Conservation (phyloP, 2,888 invertebrate species). For the Andrena chrysosceles region DNA sequence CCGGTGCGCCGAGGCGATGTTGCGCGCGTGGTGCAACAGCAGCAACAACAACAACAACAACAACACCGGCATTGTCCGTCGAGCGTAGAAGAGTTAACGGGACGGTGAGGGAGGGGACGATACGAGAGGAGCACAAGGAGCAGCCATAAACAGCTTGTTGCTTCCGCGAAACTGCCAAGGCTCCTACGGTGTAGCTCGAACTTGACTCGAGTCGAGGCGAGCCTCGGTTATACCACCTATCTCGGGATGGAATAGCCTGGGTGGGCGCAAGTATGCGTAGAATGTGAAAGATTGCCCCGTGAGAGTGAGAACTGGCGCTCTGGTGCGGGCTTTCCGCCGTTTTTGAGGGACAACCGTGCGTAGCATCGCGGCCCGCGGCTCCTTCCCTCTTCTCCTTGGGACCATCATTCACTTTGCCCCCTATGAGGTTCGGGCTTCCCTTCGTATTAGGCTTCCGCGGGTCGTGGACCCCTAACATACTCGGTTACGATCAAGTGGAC, state of each 20-base stretch:
- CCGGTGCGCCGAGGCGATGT: conserved; percentile 51
- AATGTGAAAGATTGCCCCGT: conserved; percentile 80
- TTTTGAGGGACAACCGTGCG: conserved; percentile 34
- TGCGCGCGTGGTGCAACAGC: conserved; percentile 53
- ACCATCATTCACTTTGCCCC: background rate
- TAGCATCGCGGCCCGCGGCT: background rate
- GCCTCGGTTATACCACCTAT: conserved; percentile 70
- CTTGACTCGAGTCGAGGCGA: conserved; percentile 36
- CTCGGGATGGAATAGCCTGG: conserved; percentile 67
- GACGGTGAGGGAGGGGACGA: conserved; percentile 4
- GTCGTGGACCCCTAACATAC: background rate
- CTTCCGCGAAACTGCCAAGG: conserved; percentile 80
- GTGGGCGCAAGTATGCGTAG: conserved; percentile 80
- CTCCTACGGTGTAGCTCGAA: conserved; percentile 63
- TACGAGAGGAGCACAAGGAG: conserved; percentile 68
- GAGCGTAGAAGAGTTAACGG: conserved; percentile 36
- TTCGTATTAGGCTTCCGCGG: background rate
- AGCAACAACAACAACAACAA: conserved; percentile 60
- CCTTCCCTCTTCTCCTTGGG: background rate
- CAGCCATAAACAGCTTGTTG: conserved; percentile 84
- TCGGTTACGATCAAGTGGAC: background rate
- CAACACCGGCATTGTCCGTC: conserved; percentile 45
- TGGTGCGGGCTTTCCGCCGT: conserved; percentile 8
- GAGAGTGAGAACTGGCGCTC: conserved; percentile 62
- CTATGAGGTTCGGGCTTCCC: background rate